Evolutionary conservation across 2,797 vertebrate genomes (phyloP).

Genomic region (Galagoides demidoff): DNA sequence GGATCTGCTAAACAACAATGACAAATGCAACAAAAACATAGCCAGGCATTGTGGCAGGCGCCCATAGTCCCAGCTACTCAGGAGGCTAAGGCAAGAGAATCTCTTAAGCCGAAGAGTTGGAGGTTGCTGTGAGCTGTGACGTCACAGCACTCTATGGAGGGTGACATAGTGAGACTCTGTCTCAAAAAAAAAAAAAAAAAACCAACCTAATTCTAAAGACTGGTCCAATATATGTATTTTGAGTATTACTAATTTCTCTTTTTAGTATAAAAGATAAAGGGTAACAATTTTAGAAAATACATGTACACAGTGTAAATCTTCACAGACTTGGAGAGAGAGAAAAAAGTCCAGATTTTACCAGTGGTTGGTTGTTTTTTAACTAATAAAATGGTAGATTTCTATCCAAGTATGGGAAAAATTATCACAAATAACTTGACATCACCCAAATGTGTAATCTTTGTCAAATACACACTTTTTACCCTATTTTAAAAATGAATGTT

Average conservation of each 20-base stretch:
- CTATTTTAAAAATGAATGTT: conserved; percentile 19
- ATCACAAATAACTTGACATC: conserved; percentile 38
- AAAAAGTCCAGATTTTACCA: neutral
- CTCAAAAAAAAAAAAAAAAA: no score
- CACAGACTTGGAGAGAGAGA: neutral
- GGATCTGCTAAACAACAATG: no score
- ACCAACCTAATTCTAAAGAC: neutral
- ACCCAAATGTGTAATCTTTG: neutral
- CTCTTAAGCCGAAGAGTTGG: no score
- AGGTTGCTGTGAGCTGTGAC: no score
- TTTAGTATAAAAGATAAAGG: conserved; percentile 30
- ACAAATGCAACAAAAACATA: no score
- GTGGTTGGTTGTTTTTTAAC: neutral
- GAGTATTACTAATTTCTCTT: neutral
- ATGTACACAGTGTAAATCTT: conserved; percentile 32
- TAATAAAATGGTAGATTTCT: neutral
- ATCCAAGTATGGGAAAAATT: neutral
- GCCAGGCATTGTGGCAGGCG: no score
- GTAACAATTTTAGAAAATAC: conserved; percentile 42
- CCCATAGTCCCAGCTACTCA: no score
- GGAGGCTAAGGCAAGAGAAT: no score
- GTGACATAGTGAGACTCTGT: no score
- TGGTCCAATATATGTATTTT: neutral
- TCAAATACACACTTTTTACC: neutral
- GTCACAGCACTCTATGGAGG: no score